phyloP scores from a whole-genome alignment of 2,113 vertebrate genomes.

The Psittacula cyanocephala region DNA sequence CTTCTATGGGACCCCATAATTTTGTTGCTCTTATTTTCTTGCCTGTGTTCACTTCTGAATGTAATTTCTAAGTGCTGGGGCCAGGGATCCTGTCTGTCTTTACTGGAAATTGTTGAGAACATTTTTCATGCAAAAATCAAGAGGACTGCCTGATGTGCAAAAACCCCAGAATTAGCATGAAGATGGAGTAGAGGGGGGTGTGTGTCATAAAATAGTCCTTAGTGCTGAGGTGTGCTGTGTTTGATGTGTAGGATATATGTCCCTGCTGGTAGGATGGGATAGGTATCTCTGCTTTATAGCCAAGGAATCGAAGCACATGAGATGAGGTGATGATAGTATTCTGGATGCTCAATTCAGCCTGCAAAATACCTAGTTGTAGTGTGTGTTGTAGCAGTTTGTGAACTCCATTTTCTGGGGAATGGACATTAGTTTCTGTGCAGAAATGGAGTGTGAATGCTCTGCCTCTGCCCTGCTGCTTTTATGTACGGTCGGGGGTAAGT shows the following conservation, averaged over 20 bases:
- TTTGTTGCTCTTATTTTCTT: conserved; percentile 18
- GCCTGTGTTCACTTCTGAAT: neutral
- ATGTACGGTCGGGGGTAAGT: neutral
- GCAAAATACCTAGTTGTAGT: neutral
- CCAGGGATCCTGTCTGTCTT: neutral
- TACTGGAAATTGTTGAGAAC: neutral
- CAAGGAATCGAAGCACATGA: neutral
- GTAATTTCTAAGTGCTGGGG: neutral
- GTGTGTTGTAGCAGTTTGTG: neutral
- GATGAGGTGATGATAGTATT: neutral
- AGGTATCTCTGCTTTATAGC: neutral
- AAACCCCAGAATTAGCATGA: neutral
- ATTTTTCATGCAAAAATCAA: neutral
- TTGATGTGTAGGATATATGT: no score
- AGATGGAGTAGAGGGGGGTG: neutral
- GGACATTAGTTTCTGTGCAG: neutral
- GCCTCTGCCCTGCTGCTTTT: neutral
- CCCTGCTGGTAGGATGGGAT: neutral
- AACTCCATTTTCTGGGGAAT: neutral
- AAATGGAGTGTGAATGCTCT: neutral
- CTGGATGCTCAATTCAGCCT: neutral
- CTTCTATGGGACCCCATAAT: neutral
- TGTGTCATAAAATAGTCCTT: neutral
- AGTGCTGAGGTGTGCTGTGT: fast-evolving
- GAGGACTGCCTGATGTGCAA: neutral